These are phyloP conservation scores for Eurypyga helias DNA, from an alignment of 2,113 vertebrate species.

Conservation along the genomic window DNA sequence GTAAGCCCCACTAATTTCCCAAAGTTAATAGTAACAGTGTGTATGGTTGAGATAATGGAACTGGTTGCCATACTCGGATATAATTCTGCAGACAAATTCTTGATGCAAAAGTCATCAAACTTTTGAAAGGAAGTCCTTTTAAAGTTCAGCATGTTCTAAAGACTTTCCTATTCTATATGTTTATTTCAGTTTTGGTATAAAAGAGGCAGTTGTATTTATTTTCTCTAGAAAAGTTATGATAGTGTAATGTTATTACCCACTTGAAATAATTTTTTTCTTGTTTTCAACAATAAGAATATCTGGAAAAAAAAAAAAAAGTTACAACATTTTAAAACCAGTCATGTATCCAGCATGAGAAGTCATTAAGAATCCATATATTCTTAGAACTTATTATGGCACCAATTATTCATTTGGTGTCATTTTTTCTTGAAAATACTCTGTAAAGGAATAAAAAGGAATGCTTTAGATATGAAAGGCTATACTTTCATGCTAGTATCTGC, in stretches of 20 bases:
- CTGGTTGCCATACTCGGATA: neutral
- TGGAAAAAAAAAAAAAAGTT: slow-evolving; percentile 48
- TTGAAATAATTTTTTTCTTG: slow-evolving; percentile 48
- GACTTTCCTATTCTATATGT: slow-evolving; percentile 2
- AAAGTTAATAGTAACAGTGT: slow-evolving; percentile 12
- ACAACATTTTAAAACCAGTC: slow-evolving; percentile 27
- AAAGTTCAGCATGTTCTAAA: slow-evolving; percentile 33
- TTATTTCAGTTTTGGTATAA: slow-evolving; percentile 68
- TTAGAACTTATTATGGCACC: slow-evolving; percentile 1
- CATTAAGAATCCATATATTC: slow-evolving; percentile 7
- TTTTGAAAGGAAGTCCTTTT: slow-evolving; percentile 42
- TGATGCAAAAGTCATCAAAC: slow-evolving; percentile 33
- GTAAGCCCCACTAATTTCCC: slow-evolving; percentile 25
- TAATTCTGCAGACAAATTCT: slow-evolving; percentile 61
- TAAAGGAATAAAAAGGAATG: slow-evolving; percentile 33
- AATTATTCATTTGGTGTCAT: neutral
- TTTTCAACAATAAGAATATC: slow-evolving; percentile 44
- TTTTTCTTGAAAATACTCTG: slow-evolving; percentile 31
- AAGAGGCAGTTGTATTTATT: slow-evolving; percentile 44
- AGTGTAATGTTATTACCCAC: neutral
- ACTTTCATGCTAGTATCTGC: neutral
- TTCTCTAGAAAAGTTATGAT: slow-evolving; percentile 39
- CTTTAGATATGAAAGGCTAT: neutral
- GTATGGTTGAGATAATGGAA: slow-evolving; percentile 37
- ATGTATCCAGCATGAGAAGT: neutral